Conservation (phyloP, 2,888 invertebrate species). For the Amphipoea oculea region DNA sequence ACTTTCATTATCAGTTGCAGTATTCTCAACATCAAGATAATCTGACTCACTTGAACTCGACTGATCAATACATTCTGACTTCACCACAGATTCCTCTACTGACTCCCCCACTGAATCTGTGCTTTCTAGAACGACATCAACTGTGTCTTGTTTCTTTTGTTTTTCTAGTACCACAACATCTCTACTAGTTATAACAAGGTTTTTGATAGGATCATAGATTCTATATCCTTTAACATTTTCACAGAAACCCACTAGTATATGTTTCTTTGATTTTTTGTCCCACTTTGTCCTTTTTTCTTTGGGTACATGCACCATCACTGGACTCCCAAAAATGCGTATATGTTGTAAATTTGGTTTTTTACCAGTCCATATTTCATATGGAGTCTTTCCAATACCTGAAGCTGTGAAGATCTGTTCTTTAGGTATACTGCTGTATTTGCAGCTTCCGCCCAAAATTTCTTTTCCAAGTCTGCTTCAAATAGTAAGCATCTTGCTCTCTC, state of each 20-base stretch:
- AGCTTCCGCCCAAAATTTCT: not conserved
- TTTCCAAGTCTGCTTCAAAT: not conserved
- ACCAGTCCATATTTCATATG: slow-evolving; percentile 18
- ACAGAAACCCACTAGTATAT: not conserved
- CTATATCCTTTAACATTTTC: no score
- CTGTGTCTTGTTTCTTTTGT: no score
- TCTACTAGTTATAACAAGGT: no score
- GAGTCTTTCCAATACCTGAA: slow-evolving; percentile 1
- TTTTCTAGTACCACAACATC: no score
- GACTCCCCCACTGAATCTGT: no score
- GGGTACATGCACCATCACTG: slow-evolving; percentile 15
- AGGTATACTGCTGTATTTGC: not conserved
- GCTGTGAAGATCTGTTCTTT: slow-evolving; percentile 4
- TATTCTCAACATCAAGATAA: no score
- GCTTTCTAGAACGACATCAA: no score
- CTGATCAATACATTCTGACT: no score
- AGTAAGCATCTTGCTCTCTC: not conserved
- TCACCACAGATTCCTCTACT: no score
- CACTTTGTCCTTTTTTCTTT: slow-evolving; percentile 29
- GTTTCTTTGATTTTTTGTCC: slow-evolving; percentile 9
- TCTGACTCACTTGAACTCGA: no score
- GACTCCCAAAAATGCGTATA: not conserved
- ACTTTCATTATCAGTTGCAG: no score
- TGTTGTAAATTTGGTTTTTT: slow-evolving; percentile 20
- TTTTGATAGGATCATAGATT: no score